Percentiles rank a stretch among this genome's conserved stretches.
phyloP scores from a whole-genome alignment of 2,797 vertebrate species.

The Aulostomus chinensis region DNA sequence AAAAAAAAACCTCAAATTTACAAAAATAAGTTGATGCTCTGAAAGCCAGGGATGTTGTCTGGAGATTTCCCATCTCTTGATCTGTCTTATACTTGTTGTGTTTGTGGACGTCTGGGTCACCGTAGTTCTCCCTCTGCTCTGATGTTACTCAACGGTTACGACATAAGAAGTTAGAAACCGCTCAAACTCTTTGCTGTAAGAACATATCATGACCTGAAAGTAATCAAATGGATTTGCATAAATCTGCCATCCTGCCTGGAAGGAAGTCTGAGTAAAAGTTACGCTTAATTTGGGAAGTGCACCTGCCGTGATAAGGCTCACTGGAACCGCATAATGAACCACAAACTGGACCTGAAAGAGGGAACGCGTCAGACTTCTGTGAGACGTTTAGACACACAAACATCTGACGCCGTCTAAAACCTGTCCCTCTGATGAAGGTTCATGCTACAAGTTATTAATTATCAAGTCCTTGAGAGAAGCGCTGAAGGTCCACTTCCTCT shows the following conservation, averaged over 20 bases:
- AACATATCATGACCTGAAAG: not conserved
- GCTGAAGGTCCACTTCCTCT: not conserved
- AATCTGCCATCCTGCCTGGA: conserved; percentile 2
- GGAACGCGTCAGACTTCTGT: too few species aligned
- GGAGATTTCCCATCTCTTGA: too few species aligned
- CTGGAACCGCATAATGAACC: conserved; percentile 26
- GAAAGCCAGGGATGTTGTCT: too few species aligned
- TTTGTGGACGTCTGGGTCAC: too few species aligned
- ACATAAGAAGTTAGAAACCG: too few species aligned
- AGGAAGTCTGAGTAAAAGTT: conserved; percentile 13
- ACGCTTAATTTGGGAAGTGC: conserved; percentile 15
- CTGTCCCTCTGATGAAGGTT: too few species aligned
- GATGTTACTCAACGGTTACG: too few species aligned
- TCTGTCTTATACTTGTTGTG: too few species aligned
- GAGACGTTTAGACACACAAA: not conserved
- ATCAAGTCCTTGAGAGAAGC: conserved; percentile 1
- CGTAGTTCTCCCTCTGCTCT: too few species aligned
- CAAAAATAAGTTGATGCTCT: too few species aligned
- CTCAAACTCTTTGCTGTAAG: too few species aligned
- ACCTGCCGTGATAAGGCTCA: conserved; percentile 15
- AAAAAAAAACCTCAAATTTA: too few species aligned
- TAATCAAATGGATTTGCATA: conserved; percentile 14
- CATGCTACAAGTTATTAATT: not conserved
- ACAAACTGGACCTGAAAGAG: conserved; percentile 9
- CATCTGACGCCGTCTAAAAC: not conserved